Percentiles rank a stretch among this genome's conserved stretches.
phyloP scores from a whole-genome alignment of 2,113 vertebrate genomes.

The Serilophus lunatus region DNA sequence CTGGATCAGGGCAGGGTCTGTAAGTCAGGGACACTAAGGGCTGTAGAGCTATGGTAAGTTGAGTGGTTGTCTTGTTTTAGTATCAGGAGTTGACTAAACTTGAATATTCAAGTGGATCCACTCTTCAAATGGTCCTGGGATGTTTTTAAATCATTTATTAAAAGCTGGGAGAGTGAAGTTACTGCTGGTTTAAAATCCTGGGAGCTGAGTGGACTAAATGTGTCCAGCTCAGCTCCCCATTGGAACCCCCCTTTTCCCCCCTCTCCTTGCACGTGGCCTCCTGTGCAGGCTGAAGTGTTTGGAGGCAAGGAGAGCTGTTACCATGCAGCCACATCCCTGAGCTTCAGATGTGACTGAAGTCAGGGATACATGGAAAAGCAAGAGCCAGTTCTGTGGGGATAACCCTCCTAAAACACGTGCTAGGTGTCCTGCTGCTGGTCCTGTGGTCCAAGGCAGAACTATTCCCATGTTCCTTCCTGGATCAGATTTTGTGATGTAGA shows the following conservation, averaged over 20 bases:
- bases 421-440: not conserved
- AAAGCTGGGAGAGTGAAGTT: not conserved
- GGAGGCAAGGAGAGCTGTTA: not conserved
- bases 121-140: not conserved
- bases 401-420: fast-evolving
- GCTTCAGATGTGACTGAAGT: fast-evolving
- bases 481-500: not conserved
- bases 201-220: not conserved
- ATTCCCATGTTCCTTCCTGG: not conserved
- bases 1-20: not conserved
- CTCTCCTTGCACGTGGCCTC: not conserved
- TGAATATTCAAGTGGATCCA: no score
- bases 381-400: not conserved
- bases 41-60: not conserved
- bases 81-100: not conserved
- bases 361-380: fast-evolving
- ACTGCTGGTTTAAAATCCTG: not conserved
- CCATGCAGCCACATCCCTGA: not conserved
- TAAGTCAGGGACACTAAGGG: not conserved
- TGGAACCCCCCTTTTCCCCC: not conserved
- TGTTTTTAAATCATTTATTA: not conserved
- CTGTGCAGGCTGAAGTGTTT: not conserved
- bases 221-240: not conserved
- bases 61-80: not conserved
- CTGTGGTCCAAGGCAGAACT: not conserved